Conservation (phyloP, 2,888 invertebrate species). For the Noctua fimbriata region DNA sequence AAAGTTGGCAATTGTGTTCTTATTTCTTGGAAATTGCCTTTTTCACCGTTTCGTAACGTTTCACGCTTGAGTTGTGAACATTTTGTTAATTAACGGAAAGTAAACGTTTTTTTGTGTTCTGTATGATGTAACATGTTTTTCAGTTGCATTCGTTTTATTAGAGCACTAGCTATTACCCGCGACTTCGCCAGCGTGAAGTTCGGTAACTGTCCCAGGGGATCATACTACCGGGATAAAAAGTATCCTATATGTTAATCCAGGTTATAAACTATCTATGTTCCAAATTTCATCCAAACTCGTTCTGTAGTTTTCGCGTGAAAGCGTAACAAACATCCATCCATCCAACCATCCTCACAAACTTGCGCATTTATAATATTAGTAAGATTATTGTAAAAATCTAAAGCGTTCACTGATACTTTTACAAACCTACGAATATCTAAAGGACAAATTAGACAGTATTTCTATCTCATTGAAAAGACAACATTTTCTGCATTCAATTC, state of each 20-base stretch:
- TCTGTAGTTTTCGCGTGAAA: too few relatives aligned
- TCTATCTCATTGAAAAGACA: neutral
- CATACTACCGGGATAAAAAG: too few relatives aligned
- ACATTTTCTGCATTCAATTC: neutral
- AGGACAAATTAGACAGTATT: neutral
- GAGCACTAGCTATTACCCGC: too few relatives aligned
- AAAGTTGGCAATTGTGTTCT: slow-evolving; percentile 69
- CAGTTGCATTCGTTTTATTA: neutral
- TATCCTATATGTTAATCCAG: too few relatives aligned
- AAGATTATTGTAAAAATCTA: neutral
- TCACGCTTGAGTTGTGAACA: slow-evolving; percentile 34
- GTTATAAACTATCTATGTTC: too few relatives aligned
- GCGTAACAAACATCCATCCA: too few relatives aligned
- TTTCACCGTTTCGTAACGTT: slow-evolving; percentile 69
- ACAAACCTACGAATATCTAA: neutral
- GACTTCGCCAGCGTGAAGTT: too few relatives aligned
- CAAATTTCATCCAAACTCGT: too few relatives aligned
- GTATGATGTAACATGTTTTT: neutral
- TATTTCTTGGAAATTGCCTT: slow-evolving; percentile 74
- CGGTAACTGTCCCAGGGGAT: too few relatives aligned
- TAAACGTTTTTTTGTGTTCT: slow-evolving; percentile 16
- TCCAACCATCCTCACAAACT: too few relatives aligned
- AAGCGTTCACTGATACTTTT: neutral
- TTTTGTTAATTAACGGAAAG: slow-evolving; percentile 42
- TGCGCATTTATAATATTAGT: too few relatives aligned